Evolutionary conservation across 1,140 invertebrate genomes (phyloP).

Genomic region (Thalassaphorura encarpata): DNA sequence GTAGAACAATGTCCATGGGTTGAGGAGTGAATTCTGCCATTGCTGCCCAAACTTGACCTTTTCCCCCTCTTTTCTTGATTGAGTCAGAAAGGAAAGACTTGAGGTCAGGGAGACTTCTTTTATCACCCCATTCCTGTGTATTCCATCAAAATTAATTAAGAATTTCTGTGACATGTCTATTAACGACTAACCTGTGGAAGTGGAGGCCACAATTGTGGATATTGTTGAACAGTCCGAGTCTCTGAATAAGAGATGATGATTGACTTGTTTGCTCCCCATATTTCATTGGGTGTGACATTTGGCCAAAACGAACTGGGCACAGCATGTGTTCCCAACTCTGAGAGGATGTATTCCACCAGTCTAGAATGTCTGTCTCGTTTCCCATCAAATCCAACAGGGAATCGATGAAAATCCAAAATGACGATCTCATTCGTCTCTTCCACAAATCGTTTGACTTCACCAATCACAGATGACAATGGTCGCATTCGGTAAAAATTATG

Average conservation of each 20-base stretch:
- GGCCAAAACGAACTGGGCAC: slow-evolving; percentile 35
- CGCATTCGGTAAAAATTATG: slow-evolving; percentile 34
- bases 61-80: slow-evolving; percentile 36
- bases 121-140: slow-evolving; percentile 38
- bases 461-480: slow-evolving; percentile 25
- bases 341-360: slow-evolving; percentile 48
- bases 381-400: slow-evolving; percentile 28
- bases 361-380: slow-evolving; percentile 11
- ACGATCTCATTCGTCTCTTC: slow-evolving; percentile 27
- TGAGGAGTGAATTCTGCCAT: slow-evolving; percentile 71
- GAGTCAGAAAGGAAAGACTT: slow-evolving; percentile 46
- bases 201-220: slow-evolving; percentile 55
- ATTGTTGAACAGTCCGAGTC: slow-evolving; percentile 29
- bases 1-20: slow-evolving; percentile 54
- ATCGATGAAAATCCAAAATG: slow-evolving; percentile 29
- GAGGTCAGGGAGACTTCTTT: slow-evolving; percentile 43
- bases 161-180: neutral
- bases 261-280: slow-evolving; percentile 30
- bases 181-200: slow-evolving; percentile 49
- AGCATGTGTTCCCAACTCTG: slow-evolving; percentile 49
- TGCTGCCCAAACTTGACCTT: slow-evolving; percentile 51
- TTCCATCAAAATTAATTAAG: neutral
- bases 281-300: slow-evolving; percentile 25
- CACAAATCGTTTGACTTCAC: slow-evolving; percentile 23
- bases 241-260: slow-evolving; percentile 34